These are phyloP conservation scores for Didymodactylos carnosus DNA, from an alignment of 2,888 invertebrate species.

Conservation along the genomic window DNA sequence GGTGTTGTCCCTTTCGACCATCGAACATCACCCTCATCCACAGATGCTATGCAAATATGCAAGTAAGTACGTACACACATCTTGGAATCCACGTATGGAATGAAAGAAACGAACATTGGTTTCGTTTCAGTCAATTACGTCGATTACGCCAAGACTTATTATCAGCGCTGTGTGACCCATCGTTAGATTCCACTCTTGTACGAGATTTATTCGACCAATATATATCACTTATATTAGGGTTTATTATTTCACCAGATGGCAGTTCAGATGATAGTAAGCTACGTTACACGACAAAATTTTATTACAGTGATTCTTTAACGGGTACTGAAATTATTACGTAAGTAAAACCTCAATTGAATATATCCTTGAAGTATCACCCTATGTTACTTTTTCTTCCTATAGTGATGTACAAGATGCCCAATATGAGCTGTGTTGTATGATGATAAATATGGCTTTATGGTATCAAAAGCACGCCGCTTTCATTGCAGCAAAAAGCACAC, in stretches of 20 bases:
- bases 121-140: not conserved
- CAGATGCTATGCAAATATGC: constrained; percentile 40
- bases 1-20: constrained; percentile 38
- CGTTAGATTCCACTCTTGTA: constrained; percentile 34
- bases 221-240: constrained; percentile 40
- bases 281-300: constrained; percentile 33
- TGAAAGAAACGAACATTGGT: too few species aligned
- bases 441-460: constrained; percentile 44
- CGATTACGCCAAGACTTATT: not conserved
- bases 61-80: constrained; percentile 37
- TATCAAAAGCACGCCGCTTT: constrained; percentile 47
- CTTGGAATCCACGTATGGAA: too few species aligned
- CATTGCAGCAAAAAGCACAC: constrained; percentile 42
- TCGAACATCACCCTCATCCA: constrained; percentile 36
- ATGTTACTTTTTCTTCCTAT: constrained; percentile 1
- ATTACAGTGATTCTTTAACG: constrained; percentile 30
- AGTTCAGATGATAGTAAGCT: constrained; percentile 40
- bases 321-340: constrained; percentile 24
- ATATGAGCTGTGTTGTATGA: constrained; percentile 43
- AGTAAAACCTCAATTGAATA: too few species aligned
- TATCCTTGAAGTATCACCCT: too few species aligned
- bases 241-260: constrained; percentile 38
- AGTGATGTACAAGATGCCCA: constrained; percentile 40
- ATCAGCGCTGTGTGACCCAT: not conserved
- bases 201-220: constrained; percentile 41